Conservation (phyloP, 2,113 vertebrate species). For the Pelusios castaneus region DNA sequence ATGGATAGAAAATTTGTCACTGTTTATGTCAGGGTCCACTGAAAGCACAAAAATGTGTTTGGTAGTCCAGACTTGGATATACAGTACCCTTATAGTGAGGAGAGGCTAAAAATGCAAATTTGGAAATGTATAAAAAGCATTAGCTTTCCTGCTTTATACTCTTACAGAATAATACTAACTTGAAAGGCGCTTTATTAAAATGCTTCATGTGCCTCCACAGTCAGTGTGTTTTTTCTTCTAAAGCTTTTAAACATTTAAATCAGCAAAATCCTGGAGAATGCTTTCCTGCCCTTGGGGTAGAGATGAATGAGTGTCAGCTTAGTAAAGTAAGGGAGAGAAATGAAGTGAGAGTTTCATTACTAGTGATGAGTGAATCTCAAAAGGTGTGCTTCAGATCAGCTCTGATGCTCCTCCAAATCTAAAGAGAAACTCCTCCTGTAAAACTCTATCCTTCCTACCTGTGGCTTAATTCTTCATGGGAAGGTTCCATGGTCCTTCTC, state of each 20-base stretch:
- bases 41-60: not conserved
- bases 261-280: constrained; percentile 9
- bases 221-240: constrained; percentile 3
- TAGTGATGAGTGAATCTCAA: not conserved
- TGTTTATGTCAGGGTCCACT: not conserved
- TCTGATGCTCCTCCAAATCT: not conserved
- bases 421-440: not conserved
- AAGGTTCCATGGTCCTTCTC: not conserved
- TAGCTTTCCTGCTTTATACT: not conserved
- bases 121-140: not conserved
- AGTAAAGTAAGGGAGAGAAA: not conserved
- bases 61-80: not conserved
- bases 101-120: not conserved
- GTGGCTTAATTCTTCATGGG: not conserved
- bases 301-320: constrained; percentile 32
- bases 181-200: constrained; percentile 40
- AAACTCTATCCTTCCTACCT: not conserved
- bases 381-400: not conserved
- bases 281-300: constrained; percentile 16
- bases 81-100: not conserved
- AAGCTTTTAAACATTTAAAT: constrained; percentile 52
- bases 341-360: not conserved
- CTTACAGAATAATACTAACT: not conserved
- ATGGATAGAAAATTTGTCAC: not conserved
- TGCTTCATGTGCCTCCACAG: not conserved